Conservation (phyloP, 2,797 vertebrate genomes). For the Phoxinus dragarum region DNA sequence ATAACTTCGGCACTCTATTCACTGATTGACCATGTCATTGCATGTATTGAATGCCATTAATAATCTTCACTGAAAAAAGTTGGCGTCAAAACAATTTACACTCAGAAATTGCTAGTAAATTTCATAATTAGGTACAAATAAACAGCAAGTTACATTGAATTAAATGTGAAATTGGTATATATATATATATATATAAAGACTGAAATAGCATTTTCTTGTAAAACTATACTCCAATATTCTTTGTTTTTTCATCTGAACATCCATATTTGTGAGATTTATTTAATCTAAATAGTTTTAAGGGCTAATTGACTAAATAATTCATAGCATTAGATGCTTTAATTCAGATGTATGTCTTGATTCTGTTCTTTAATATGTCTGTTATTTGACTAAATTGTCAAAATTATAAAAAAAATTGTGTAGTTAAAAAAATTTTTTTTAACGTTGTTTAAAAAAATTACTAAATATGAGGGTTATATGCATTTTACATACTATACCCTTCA, state of each 20-base stretch:
- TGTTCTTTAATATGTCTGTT: neutral
- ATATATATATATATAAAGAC: neutral
- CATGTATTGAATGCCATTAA: neutral
- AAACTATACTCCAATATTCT: neutral
- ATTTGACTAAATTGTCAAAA: neutral
- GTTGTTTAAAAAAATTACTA: neutral
- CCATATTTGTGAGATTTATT: neutral
- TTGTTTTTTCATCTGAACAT: neutral
- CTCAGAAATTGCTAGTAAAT: neutral
- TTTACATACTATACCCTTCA: too few species aligned
- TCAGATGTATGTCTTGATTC: neutral
- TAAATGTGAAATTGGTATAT: neutral
- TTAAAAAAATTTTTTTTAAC: too few species aligned
- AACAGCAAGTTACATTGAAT: neutral
- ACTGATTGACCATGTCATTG: neutral
- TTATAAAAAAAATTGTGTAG: too few species aligned
- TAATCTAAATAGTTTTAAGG: neutral
- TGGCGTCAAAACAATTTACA: neutral
- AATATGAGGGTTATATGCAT: too few species aligned
- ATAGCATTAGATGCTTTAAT: neutral
- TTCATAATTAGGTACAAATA: neutral
- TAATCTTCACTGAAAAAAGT: neutral
- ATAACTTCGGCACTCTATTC: too few species aligned
- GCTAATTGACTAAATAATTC: neutral
- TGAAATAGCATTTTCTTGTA: neutral